Conservation (phyloP, 2,797 vertebrate genomes). For the Selene dorsalis region DNA sequence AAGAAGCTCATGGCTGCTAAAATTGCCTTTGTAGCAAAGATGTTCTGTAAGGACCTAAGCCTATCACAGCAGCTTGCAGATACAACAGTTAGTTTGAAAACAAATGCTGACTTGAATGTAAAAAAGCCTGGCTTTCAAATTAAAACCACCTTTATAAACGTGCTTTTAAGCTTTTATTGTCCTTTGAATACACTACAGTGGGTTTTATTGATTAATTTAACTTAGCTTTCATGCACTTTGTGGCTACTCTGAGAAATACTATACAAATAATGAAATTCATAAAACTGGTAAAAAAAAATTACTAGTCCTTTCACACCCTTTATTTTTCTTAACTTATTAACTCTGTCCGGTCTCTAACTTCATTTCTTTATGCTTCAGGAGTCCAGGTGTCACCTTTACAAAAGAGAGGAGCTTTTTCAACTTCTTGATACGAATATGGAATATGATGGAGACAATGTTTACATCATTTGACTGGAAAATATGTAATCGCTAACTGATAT, state of each 20-base stretch:
- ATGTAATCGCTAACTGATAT: not conserved
- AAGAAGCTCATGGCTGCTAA: not conserved
- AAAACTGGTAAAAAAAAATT: not conserved
- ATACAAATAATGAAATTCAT: constrained; percentile 23
- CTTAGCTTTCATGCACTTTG: not conserved
- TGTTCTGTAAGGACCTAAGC: not conserved
- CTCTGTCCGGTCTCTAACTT: not conserved
- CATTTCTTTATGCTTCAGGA: constrained; percentile 11
- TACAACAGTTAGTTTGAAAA: not conserved
- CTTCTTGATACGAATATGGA: constrained; percentile 1
- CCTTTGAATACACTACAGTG: not conserved
- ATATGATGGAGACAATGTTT: not conserved
- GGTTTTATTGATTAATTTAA: not conserved
- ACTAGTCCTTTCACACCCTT: not conserved
- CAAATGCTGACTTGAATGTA: not conserved
- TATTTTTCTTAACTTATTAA: no score
- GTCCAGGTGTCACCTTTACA: not conserved
- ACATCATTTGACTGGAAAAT: constrained; percentile 7
- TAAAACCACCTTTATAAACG: not conserved
- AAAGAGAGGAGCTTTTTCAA: constrained; percentile 6
- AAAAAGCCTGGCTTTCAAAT: constrained; percentile 14
- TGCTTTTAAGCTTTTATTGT: not conserved
- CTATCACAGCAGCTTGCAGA: not conserved
- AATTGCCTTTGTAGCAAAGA: not conserved
- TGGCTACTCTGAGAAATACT: not conserved